These are phyloP conservation scores for Acronicta alni DNA, from an alignment of 2,888 invertebrate genomes.

Conservation along the genomic window DNA sequence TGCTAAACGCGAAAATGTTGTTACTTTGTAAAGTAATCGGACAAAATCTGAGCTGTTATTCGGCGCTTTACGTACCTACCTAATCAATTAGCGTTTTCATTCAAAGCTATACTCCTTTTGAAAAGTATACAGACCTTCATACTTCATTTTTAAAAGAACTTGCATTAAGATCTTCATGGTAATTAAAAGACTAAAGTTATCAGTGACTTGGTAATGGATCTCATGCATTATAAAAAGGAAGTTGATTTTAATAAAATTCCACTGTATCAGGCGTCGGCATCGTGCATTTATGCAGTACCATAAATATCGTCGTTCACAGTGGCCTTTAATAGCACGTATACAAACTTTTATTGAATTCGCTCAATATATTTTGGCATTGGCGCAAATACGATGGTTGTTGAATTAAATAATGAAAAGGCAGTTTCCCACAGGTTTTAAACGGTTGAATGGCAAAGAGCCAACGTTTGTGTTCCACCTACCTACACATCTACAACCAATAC, in stretches of 20 bases:
- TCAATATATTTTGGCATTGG: slow-evolving; percentile 80
- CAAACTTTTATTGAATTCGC: slow-evolving; percentile 64
- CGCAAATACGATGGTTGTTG: slow-evolving; percentile 82
- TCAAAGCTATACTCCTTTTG: no score
- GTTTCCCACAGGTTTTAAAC: slow-evolving; percentile 82
- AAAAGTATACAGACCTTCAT: no score
- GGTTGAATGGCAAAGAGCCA: slow-evolving; percentile 80
- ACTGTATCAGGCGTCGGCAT: slow-evolving; percentile 36
- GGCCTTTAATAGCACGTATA: slow-evolving; percentile 61
- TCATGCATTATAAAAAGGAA: slow-evolving; percentile 36
- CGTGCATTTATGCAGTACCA: slow-evolving; percentile 51
- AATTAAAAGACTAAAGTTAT: slow-evolving; percentile 10
- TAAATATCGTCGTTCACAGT: slow-evolving; percentile 55
- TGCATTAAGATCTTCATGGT: slow-evolving; percentile 17
- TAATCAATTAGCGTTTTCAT: no score
- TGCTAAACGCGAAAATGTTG: no score
- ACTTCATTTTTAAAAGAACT: not conserved
- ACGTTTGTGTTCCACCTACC: slow-evolving; percentile 65
- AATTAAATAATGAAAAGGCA: slow-evolving; percentile 85
- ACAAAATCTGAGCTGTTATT: no score
- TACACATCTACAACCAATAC: slow-evolving; percentile 49
- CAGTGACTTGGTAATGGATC: slow-evolving; percentile 26
- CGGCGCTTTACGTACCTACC: no score
- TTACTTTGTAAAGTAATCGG: no score
- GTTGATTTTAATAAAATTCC: slow-evolving; percentile 45